phyloP scores from a whole-genome alignment of 2,113 vertebrate species.

The Gymnobelideus leadbeateri region DNA sequence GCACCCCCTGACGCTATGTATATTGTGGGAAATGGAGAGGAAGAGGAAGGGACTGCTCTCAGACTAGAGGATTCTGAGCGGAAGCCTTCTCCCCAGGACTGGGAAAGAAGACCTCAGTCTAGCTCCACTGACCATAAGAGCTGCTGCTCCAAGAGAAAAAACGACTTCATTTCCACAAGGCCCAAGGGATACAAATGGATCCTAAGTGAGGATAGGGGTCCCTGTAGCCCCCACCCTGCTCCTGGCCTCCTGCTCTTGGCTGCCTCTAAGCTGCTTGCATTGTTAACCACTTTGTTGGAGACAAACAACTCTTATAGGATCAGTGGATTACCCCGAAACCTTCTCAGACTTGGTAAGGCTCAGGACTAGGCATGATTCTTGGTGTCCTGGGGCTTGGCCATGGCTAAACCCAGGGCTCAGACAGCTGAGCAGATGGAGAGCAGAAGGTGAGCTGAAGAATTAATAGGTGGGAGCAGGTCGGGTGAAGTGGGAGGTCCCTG shows the following conservation, averaged over 20 bases:
- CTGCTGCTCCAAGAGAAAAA: not conserved
- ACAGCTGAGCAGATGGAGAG: conserved; percentile 40
- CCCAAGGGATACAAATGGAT: not conserved
- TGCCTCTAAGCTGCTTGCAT: not conserved
- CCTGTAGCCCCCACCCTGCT: not conserved
- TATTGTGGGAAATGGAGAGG: not conserved
- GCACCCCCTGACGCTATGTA: not conserved
- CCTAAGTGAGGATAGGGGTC: not conserved
- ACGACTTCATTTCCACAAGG: not conserved
- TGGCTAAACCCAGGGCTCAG: conserved; percentile 38
- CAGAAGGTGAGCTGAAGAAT: not conserved
- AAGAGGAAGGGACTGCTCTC: not conserved
- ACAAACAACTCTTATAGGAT: not conserved
- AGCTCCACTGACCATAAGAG: not conserved
- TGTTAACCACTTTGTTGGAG: rapidly evolving
- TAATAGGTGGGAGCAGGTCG: not conserved
- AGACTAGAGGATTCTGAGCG: not conserved
- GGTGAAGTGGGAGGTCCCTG: rapidly evolving
- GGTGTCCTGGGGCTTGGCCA: not conserved
- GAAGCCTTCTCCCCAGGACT: not conserved
- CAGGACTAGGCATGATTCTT: not conserved
- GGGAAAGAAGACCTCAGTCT: not conserved
- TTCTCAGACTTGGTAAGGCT: not conserved
- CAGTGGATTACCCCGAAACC: conserved; percentile 60
- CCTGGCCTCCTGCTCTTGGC: not conserved